Evolutionary conservation across 2,113 vertebrate genomes (phyloP).

Genomic region (Vulpes ferrilata): DNA sequence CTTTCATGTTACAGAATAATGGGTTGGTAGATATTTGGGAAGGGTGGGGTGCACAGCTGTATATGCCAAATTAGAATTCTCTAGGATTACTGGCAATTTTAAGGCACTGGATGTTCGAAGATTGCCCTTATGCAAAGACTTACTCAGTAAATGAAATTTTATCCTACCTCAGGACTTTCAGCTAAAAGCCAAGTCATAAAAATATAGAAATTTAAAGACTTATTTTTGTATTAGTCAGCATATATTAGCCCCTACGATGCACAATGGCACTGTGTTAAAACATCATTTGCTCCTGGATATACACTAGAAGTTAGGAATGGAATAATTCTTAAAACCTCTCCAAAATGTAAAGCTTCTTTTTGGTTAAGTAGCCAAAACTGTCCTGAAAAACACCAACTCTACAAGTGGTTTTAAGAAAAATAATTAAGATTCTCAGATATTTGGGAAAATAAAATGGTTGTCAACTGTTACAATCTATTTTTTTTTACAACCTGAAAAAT

Average conservation of each 20-base stretch:
- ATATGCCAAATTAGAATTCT: background rate
- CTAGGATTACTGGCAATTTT: background rate
- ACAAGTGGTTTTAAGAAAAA: slow-evolving; percentile 20
- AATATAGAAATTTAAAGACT: background rate
- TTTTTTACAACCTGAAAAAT: background rate
- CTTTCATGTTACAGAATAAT: background rate
- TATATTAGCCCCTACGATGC: background rate
- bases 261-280: background rate
- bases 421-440: background rate
- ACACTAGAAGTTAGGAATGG: background rate
- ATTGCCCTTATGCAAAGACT: background rate
- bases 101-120: background rate
- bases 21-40: background rate
- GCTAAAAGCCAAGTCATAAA: background rate
- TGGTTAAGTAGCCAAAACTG: background rate
- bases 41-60: background rate
- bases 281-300: background rate
- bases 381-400: background rate
- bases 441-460: background rate
- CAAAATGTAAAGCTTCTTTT: slow-evolving; percentile 31
- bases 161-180: background rate
- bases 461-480: background rate
- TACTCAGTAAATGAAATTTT: background rate
- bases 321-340: background rate
- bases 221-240: slow-evolving; percentile 1